Evolutionary conservation across 2,797 vertebrate genomes (phyloP).

Genomic region (Thripadectes ignobilis): DNA sequence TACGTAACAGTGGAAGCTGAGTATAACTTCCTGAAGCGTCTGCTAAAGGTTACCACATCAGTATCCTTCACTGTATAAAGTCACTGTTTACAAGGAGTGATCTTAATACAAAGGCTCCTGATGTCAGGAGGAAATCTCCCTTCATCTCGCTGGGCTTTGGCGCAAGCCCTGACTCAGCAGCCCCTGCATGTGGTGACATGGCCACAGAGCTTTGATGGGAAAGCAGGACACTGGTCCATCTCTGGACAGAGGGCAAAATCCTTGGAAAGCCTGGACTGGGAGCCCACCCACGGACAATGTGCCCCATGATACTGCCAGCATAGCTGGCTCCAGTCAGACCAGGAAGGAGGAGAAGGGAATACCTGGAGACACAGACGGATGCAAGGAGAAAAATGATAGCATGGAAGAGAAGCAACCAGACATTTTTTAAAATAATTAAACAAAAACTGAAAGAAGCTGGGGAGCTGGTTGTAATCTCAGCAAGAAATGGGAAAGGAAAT

Average conservation of each 20-base stretch:
- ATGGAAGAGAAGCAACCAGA: not conserved
- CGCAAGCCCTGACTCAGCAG: not conserved
- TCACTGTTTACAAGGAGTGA: accelerated
- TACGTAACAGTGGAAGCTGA: not conserved
- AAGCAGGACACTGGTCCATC: not conserved
- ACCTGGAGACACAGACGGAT: not conserved
- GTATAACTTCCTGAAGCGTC: not conserved
- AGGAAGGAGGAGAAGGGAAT: accelerated
- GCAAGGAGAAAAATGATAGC: not conserved
- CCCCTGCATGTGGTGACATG: not conserved
- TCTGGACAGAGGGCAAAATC: too few relatives aligned
- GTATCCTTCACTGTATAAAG: accelerated
- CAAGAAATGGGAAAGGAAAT: not conserved
- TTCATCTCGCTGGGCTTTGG: not conserved
- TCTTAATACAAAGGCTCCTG: not conserved
- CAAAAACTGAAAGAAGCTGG: not conserved
- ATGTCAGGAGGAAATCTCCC: not conserved
- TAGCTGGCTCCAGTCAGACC: accelerated
- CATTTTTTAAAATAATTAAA: accelerated
- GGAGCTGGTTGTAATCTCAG: accelerated
- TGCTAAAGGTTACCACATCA: not conserved
- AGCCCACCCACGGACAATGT: accelerated
- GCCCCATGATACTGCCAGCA: accelerated
- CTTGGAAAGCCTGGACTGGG: not conserved
- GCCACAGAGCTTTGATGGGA: not conserved